Percentiles rank a stretch among this genome's conserved stretches.
Evolutionary conservation across 2,888 invertebrate species (phyloP).

Genomic region (Acrocera orbiculus): DNA sequence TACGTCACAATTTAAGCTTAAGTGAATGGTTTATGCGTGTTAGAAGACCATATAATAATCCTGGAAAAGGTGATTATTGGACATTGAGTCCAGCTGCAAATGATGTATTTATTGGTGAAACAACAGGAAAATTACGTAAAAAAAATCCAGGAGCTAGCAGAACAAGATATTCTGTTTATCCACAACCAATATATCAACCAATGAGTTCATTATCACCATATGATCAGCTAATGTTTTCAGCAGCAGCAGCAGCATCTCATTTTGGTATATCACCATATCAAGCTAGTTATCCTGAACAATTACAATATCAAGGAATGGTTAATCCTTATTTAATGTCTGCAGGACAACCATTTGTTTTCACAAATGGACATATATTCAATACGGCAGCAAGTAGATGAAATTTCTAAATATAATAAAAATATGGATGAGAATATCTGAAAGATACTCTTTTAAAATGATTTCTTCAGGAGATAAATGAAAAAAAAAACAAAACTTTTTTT

Average conservation of each 20-base stretch:
- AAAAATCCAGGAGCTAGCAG: conserved; percentile 81
- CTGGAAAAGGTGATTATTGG: conserved; percentile 99
- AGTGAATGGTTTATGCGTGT: conserved; percentile 99
- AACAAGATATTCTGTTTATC: conserved; percentile 75
- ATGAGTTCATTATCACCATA: conserved; percentile 13
- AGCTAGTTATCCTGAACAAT: not conserved
- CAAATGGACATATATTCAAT: no score
- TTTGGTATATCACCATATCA: conserved; percentile 22
- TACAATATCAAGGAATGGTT: no score
- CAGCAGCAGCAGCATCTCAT: conserved; percentile 20
- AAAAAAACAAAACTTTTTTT: no score
- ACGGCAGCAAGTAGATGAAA: no score
- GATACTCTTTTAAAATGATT: no score
- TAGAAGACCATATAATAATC: conserved; percentile 93
- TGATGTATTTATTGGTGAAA: conserved; percentile 95
- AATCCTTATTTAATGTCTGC: no score
- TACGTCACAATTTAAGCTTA: conserved; percentile 87
- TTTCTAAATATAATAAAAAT: no score
- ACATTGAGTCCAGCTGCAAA: conserved; percentile 96
- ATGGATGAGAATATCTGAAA: no score
- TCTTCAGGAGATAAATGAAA: no score
- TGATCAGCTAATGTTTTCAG: no score
- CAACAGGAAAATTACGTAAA: conserved; percentile 86
- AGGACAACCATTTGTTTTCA: no score
- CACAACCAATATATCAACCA: conserved; percentile 37